Percentiles rank a stretch among this genome's conserved stretches.
Evolutionary conservation across 2,797 vertebrate species (phyloP).

Genomic region (Phalanger gymnotis): DNA sequence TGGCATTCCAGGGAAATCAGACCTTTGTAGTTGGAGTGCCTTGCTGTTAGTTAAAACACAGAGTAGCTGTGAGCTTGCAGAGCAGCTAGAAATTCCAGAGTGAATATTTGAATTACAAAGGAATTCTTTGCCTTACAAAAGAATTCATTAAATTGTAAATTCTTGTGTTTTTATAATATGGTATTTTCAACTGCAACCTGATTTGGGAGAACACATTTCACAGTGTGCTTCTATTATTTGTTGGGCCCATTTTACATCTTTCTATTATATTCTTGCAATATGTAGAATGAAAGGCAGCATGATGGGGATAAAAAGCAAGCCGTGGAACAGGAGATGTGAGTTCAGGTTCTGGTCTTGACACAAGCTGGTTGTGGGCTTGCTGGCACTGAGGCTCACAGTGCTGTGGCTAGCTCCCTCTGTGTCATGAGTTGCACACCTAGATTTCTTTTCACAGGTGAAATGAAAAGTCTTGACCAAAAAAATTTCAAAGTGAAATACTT

Average conservation of each 20-base stretch:
- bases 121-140: neutral
- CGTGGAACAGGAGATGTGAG: fast-evolving
- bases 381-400: neutral
- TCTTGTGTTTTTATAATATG: neutral
- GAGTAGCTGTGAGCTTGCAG: neutral
- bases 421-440: neutral
- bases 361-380: fast-evolving
- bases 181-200: neutral
- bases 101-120: neutral
- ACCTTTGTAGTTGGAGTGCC: neutral
- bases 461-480: neutral
- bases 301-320: neutral
- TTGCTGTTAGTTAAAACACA: neutral
- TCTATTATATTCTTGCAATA: no score
- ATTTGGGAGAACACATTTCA: neutral
- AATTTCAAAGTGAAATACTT: neutral
- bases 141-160: neutral
- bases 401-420: neutral
- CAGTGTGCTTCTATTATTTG: neutral
- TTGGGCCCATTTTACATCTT: neutral
- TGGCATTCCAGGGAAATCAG: neutral
- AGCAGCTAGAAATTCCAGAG: neutral
- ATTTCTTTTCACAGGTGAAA: neutral
- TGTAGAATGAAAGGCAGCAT: neutral
- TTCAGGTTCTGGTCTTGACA: neutral